Conservation (phyloP, 2,888 invertebrate genomes). For the Coelopa pilipes region DNA sequence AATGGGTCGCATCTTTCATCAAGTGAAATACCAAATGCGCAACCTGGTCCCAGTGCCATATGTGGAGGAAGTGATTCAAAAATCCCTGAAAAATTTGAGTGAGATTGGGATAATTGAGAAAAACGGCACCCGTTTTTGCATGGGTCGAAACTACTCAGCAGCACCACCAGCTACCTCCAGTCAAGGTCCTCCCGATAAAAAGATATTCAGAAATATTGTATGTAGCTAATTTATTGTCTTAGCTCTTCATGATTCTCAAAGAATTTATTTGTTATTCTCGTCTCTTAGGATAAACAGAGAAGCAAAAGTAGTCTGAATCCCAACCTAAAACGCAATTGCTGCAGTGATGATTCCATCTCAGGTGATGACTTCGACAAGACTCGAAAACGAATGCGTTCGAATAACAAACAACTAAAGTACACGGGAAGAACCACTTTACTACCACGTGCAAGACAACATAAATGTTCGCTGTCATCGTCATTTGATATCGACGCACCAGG, state of each 20-base stretch:
- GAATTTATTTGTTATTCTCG: conserved; percentile 5
- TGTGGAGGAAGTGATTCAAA: conserved; percentile 43
- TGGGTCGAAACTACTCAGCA: conserved; percentile 14
- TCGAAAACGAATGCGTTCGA: conserved; percentile 46
- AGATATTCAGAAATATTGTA: conserved; percentile 43
- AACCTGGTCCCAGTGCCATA: conserved; percentile 48
- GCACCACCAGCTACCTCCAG: conserved; percentile 2
- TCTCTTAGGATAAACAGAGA: conserved; percentile 28
- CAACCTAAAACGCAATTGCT: conserved; percentile 37
- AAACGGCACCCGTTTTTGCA: conserved; percentile 28
- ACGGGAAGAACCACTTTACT: conserved; percentile 38
- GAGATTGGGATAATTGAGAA: conserved; percentile 43
- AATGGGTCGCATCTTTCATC: conserved; percentile 38
- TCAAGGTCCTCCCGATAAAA: conserved; percentile 33
- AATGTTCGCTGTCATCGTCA: neutral
- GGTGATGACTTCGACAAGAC: conserved; percentile 45
- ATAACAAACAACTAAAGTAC: conserved; percentile 41
- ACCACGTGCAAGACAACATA: conserved; percentile 43
- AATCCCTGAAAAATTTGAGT: conserved; percentile 48
- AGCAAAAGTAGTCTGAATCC: conserved; percentile 43
- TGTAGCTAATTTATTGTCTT: neutral
- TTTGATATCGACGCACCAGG: neutral
- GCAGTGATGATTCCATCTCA: conserved; percentile 45
- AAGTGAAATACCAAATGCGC: conserved; percentile 49
- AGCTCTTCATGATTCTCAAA: neutral